Conservation (phyloP, 1,140 invertebrate species). For the Sycobia sp. region DNA sequence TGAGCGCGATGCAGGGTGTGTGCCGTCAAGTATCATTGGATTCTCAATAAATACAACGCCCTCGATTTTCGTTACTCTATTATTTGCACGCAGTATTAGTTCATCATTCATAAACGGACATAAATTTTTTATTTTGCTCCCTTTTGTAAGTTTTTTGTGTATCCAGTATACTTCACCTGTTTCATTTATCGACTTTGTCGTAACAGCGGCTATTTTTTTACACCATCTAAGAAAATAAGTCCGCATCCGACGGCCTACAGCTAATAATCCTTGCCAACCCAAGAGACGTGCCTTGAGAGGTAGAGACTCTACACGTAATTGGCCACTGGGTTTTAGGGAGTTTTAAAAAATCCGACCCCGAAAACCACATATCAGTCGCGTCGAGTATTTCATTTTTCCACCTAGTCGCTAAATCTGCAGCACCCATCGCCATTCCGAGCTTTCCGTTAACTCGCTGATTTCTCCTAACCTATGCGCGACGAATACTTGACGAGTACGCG, state of each 20-base stretch:
- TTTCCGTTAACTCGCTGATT: not conserved
- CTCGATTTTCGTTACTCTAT: not conserved
- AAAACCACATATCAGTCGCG: not conserved
- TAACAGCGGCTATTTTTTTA: not conserved
- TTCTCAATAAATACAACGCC: not conserved
- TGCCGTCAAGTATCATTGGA: not conserved
- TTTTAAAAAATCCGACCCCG: not conserved
- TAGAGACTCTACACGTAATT: not conserved
- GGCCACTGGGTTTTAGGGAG: not conserved
- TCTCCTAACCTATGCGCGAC: constrained; percentile 18
- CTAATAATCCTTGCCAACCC: not conserved
- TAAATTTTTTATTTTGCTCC: not conserved
- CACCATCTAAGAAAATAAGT: not conserved
- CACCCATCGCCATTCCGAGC: constrained; percentile 4
- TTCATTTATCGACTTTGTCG: not conserved
- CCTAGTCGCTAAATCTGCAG: not conserved
- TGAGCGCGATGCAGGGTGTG: not conserved
- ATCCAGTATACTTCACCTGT: not conserved
- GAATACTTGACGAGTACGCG: not conserved
- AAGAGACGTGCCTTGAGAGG: too few relatives aligned
- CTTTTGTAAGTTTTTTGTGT: not conserved
- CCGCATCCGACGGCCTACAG: not conserved
- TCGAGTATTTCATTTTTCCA: too few relatives aligned
- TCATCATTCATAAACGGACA: not conserved
- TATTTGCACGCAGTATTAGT: not conserved